Evolutionary conservation across 1,140 invertebrate species (phyloP).

Genomic region (Sarcophaga peregrina): DNA sequence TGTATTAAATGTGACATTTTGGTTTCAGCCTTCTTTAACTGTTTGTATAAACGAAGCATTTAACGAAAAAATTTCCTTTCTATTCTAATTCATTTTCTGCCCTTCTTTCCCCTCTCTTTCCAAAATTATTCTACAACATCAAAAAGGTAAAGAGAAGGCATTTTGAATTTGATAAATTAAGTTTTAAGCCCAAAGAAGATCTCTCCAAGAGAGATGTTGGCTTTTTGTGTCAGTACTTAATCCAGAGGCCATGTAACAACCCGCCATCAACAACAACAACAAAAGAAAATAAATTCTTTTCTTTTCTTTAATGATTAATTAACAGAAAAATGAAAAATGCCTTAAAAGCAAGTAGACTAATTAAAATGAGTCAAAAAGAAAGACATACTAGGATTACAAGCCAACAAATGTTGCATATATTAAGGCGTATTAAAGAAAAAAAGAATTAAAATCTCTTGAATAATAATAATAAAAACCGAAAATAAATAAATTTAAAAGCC

Average conservation of each 20-base stretch:
- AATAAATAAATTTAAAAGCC: too few relatives aligned
- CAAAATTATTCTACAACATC: background rate
- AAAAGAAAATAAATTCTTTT: background rate
- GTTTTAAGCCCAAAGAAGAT: constrained; percentile 42
- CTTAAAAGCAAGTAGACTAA: background rate
- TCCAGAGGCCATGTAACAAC: too few relatives aligned
- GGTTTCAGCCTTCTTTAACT: background rate
- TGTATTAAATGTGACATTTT: constrained; percentile 45
- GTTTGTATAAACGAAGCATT: background rate
- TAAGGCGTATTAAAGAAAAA: background rate
- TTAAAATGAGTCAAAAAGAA: background rate
- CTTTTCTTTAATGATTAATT: background rate
- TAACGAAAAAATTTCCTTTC: too few relatives aligned
- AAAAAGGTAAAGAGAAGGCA: background rate
- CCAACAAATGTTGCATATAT: background rate
- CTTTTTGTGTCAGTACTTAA: too few relatives aligned
- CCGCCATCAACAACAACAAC: too few relatives aligned
- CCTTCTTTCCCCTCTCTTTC: background rate
- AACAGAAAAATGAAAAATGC: background rate
- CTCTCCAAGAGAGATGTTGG: background rate
- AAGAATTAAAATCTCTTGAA: too few relatives aligned
- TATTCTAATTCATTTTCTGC: background rate
- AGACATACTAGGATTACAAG: background rate
- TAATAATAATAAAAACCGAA: too few relatives aligned
- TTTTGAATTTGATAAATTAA: constrained; percentile 46